Base-by-base conservation (phyloP, 2,888 invertebrate species). In the Sylvicola cinctus region DNA sequence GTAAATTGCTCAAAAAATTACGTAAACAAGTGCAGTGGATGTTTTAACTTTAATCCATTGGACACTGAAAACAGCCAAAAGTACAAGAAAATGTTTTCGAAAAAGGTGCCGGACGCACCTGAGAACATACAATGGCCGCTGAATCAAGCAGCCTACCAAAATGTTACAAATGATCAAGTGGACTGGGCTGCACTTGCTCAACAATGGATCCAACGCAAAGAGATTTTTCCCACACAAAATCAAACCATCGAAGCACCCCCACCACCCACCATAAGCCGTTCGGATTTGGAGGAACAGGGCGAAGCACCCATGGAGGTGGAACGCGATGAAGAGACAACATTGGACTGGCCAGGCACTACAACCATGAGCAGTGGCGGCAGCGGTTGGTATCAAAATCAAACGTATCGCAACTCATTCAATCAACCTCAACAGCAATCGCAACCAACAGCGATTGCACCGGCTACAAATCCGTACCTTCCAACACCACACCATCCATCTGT, bases 141-240 rank as follows among this genome's bases (percentile, higher is more conserved):
- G 10, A 36, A 36, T 10, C 83, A 81, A 39, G 68, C 74, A 35
- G 70, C 76, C 33, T 84, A 79, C 56, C 79, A 80, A 61, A 78
- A 79, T 57, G 66, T 83, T 55, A 72, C 77, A 45, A 74, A 74
- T 47, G 84, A 80, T 52, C 71, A 79, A 60, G 91, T 93, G 38
- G 93, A 95, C 57, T 95, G 95, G 93, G 93, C 91, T 10, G 77
- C 85, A 20, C 63, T 95, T 48, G 93, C 93, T 16, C 90, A 93
- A 52, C 91, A 93, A 68, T 93, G 95, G 93, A 93, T 95, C 45
- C 83, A 83, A 53, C 88, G 88, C 87, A 85, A 88, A 51, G 81
- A 83, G 25, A 15, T 17, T 5, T 27, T 11, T 32, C 10, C 32
- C 2, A 10, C 11, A 23, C 62, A 62, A 26, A 64, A 68, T 26